These are phyloP conservation scores for Erannis defoliaria DNA, from an alignment of 2,888 invertebrate species.

Conservation along the genomic window DNA sequence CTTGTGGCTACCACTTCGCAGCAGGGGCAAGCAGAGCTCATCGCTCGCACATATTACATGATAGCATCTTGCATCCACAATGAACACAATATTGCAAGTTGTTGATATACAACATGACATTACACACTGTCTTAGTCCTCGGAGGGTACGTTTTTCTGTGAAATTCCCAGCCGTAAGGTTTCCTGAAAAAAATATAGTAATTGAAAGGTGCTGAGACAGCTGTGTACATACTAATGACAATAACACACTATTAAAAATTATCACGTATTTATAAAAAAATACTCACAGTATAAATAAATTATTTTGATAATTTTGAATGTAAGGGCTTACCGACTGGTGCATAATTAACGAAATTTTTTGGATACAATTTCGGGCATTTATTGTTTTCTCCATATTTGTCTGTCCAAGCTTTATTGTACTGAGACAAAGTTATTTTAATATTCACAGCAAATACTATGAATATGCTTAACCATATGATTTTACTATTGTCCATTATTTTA, in stretches of 20 bases:
- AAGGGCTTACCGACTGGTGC: conserved; percentile 83
- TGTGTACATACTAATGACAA: background rate
- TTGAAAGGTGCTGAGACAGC: background rate
- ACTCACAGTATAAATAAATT: background rate
- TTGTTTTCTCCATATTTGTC: conserved; percentile 79
- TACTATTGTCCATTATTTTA: conserved; percentile 50
- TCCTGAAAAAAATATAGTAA: conserved; percentile 56
- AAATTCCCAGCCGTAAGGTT: conserved; percentile 88
- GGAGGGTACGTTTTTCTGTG: conserved; percentile 82
- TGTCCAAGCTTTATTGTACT: conserved; percentile 79
- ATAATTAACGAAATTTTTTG: conserved; percentile 84
- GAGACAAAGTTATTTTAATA: conserved; percentile 63
- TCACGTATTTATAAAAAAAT: background rate
- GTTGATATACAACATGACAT: conserved; percentile 89
- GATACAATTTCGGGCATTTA: conserved; percentile 85
- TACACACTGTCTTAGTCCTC: conserved; percentile 88
- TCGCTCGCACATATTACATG: conserved; percentile 91
- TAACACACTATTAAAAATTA: too few relatives aligned
- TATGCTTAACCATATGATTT: conserved; percentile 51
- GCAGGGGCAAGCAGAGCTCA: conserved; percentile 90
- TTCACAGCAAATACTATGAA: conserved; percentile 62
- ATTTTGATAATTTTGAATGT: background rate
- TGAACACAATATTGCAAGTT: conserved; percentile 92
- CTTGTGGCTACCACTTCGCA: conserved; percentile 80
- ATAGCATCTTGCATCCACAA: conserved; percentile 91